phyloP scores from a whole-genome alignment of 2,888 invertebrate genomes.

The Scelioninae gen. 2 region DNA sequence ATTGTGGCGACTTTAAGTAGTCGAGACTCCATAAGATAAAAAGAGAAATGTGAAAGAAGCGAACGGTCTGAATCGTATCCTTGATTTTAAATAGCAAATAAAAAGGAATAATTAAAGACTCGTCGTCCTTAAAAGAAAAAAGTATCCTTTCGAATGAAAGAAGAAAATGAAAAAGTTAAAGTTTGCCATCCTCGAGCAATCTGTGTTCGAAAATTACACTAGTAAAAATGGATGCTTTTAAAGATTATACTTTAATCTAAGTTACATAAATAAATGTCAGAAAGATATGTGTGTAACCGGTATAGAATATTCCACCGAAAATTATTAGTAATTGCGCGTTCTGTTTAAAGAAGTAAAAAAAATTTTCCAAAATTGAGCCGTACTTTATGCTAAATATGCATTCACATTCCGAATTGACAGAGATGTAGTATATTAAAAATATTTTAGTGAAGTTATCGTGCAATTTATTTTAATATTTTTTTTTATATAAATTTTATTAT shows the following conservation, averaged over 20 bases:
- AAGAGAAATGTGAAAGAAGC: slow-evolving; percentile 46
- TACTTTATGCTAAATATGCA: slow-evolving; percentile 1
- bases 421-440: slow-evolving; percentile 24
- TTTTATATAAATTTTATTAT: slow-evolving; percentile 22
- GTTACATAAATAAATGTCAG: slow-evolving; percentile 6
- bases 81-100: slow-evolving; percentile 52
- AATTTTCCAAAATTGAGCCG: slow-evolving; percentile 7
- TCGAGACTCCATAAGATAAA: slow-evolving; percentile 21
- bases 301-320: slow-evolving; percentile 12
- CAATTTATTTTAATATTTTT: slow-evolving; percentile 8
- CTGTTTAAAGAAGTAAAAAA: slow-evolving; percentile 8
- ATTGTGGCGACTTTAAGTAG: slow-evolving; percentile 24
- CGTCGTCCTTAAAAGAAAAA: slow-evolving; percentile 51
- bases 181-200: slow-evolving; percentile 13
- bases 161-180: slow-evolving; percentile 25
- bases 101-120: slow-evolving; percentile 54
- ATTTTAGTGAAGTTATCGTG: slow-evolving; percentile 26
- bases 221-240: not conserved
- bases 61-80: slow-evolving; percentile 35
- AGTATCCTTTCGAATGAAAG: slow-evolving; percentile 34
- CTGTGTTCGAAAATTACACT: not conserved
- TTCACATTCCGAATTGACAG: slow-evolving; percentile 36
- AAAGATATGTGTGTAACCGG: not conserved
- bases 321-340: slow-evolving; percentile 19
- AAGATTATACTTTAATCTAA: not conserved